Evolutionary conservation across 2,888 invertebrate species (phyloP), one percentile per base, ranked within the genome.

Genomic region (Parnassius smintheus): DNA sequence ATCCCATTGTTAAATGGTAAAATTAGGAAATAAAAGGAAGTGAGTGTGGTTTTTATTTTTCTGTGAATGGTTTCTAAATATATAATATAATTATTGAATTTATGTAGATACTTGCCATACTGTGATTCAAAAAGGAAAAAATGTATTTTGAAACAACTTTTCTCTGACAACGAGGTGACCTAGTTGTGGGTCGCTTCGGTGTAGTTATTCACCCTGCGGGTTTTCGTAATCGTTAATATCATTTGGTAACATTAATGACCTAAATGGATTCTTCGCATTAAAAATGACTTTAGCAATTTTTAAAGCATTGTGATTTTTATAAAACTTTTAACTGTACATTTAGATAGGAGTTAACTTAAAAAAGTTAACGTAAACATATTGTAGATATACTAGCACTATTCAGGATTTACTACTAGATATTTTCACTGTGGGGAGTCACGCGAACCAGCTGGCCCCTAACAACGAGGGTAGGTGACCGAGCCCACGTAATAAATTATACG

Each of bases 401-500:
- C 45, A 50, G 50, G 55, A 59, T 58, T 59, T 59, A 63, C 51
- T 49, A 54, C 51, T 49, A 50, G 45, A 11, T 35, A 10, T 41
- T 55, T 52, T 59, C 58, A 63, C 50, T 63, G 54, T 49, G 12
- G 42, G 45, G 35, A 46, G 45, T 55, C 62, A 63, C 59, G 62
- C 62, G 45, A 63, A 12, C 59, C 25, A 3, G 1, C 35, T 49
- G 50, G 50, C 59, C 48, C 55, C 45, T 53, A 49, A 22, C 11
- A 51, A 42, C 25, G n/a, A 13, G 61, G 50, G 55, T 55, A 44
- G 58, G 44, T 58, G 58, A 55, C 62, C 62, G 59, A 54, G 41
- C 62, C 59, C 62, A 45, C 18, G 22, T 55, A 45, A 53, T 63
- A 59, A 63, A 63, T 59, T 63, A 55, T 51, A 44, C 58, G 13